Evolutionary conservation across 1,140 invertebrate genomes (phyloP).

Genomic region (Diabrotica virgifera): DNA sequence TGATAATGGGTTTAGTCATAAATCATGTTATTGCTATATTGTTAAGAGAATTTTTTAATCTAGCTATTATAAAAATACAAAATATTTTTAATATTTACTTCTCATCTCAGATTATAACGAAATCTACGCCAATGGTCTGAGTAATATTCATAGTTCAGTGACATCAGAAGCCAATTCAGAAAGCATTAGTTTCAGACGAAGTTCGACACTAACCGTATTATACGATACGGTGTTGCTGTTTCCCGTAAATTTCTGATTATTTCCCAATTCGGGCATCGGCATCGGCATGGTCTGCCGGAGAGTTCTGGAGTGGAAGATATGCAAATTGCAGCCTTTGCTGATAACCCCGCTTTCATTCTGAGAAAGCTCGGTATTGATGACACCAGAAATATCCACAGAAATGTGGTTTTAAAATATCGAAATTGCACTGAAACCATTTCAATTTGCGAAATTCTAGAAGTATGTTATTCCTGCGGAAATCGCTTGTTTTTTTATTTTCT

Average conservation of each 20-base stretch:
- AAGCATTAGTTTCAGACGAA: constrained; percentile 19
- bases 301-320: constrained; percentile 13
- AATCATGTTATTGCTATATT: too few species aligned
- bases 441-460: not conserved
- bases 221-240: constrained; percentile 15
- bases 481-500: not conserved
- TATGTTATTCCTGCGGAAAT: constrained; percentile 1
- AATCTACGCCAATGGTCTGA: not conserved
- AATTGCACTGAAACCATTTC: not conserved
- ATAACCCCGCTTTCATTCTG: not conserved
- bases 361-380: not conserved
- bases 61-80: too few species aligned
- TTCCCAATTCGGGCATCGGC: constrained; percentile 4
- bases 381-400: constrained; percentile 2
- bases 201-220: constrained; percentile 17
- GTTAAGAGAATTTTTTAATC: too few species aligned
- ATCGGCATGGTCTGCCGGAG: not conserved
- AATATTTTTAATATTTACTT: too few species aligned
- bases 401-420: constrained; percentile 1
- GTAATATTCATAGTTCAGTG: constrained; percentile 11
- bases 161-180: constrained; percentile 19
- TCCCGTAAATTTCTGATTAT: constrained; percentile 18
- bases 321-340: constrained; percentile 15
- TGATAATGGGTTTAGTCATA: too few species aligned
- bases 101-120: too few species aligned